These are phyloP conservation scores for Rhagonycha fulva DNA, from an alignment of 2,888 invertebrate genomes.

Conservation along the genomic window DNA sequence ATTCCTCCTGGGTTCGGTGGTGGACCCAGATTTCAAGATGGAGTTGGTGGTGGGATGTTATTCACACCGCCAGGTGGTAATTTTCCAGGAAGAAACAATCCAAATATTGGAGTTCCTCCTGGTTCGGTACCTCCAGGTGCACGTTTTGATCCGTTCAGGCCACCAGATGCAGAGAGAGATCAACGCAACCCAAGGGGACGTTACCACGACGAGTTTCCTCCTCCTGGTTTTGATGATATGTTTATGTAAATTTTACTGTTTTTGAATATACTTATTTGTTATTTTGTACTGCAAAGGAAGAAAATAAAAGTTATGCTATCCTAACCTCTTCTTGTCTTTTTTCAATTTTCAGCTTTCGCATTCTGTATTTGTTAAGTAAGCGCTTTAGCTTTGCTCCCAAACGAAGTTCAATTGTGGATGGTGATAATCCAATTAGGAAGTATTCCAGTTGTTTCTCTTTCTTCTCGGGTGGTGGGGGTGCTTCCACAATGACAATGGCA, in stretches of 20 bases:
- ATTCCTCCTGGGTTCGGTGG: constrained; percentile 56
- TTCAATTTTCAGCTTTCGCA: constrained; percentile 56
- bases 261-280: background rate
- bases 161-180: constrained; percentile 58
- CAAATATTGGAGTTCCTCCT: constrained; percentile 44
- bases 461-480: constrained; percentile 38
- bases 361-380: constrained; percentile 59
- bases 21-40: constrained; percentile 26
- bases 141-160: constrained; percentile 85
- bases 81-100: constrained; percentile 27
- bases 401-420: constrained; percentile 49
- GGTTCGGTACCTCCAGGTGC: constrained; percentile 77
- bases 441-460: constrained; percentile 53
- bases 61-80: constrained; percentile 65
- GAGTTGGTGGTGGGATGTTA: constrained; percentile 72
- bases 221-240: constrained; percentile 78
- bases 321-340: constrained; percentile 55
- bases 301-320: background rate
- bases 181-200: constrained; percentile 56
- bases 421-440: constrained; percentile 55
- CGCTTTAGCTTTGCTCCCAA: constrained; percentile 60
- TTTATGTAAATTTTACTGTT: constrained; percentile 63
- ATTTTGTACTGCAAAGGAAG: background rate
- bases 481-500: constrained; percentile 29
- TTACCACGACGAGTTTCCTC: constrained; percentile 75